Conservation (phyloP, 2,888 invertebrate species). For the Eupithecia insigniata region DNA sequence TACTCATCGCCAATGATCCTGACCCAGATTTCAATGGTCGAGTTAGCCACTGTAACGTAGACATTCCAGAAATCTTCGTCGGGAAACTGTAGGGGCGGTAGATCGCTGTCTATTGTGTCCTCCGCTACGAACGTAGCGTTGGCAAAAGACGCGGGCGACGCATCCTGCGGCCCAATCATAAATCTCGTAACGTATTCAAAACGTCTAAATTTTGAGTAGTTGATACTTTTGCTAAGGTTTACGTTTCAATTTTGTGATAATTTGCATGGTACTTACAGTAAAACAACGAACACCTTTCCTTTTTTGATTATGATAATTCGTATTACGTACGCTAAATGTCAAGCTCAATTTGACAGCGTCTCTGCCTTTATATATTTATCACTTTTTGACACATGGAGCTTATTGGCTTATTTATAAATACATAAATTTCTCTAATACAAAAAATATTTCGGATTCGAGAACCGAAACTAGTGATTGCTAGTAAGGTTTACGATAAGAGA, state of each 20-base stretch:
- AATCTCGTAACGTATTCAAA: not conserved
- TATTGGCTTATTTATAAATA: too few relatives aligned
- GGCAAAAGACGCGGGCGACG: constrained; percentile 29
- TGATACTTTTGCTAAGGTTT: not conserved
- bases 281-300: not conserved
- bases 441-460: too few relatives aligned
- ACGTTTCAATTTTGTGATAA: not conserved
- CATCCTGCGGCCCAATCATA: constrained; percentile 25
- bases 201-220: not conserved
- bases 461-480: too few relatives aligned
- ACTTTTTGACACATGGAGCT: not conserved
- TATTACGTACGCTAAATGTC: not conserved
- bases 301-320: not conserved
- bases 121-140: constrained; percentile 52
- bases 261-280: not conserved
- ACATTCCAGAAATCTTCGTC: constrained; percentile 84
- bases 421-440: too few relatives aligned
- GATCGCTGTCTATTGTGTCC: constrained; percentile 69
- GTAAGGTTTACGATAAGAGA: too few relatives aligned
- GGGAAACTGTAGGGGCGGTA: constrained; percentile 76
- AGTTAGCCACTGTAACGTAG: constrained; percentile 85
- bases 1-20: constrained; percentile 86
- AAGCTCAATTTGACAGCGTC: not conserved
- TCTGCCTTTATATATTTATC: not conserved
- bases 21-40: constrained; percentile 87